Evolutionary conservation across 2,113 vertebrate species (phyloP).

Genomic region (Centropus bengalensis): DNA sequence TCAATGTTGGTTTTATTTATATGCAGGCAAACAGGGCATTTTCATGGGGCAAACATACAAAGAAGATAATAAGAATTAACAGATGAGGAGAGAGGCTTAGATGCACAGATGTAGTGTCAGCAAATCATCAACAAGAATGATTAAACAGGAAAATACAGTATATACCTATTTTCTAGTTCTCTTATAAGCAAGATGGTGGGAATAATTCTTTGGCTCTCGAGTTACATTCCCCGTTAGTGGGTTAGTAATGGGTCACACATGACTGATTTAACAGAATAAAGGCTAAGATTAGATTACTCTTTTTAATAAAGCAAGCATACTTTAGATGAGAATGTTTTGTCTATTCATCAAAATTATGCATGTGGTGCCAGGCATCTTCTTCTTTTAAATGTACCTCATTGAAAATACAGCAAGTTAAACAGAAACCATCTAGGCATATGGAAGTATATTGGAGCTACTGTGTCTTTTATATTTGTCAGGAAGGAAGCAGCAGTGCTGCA

Average conservation of each 20-base stretch:
- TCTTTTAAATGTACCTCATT: constrained; percentile 63
- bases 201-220: constrained; percentile 63
- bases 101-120: constrained; percentile 22
- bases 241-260: constrained; percentile 70
- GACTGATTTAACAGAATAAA: constrained; percentile 66
- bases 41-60: constrained; percentile 15
- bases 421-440: constrained; percentile 29
- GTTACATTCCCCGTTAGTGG: constrained; percentile 63
- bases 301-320: constrained; percentile 63
- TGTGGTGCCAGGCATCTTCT: background rate
- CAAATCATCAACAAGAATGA: constrained; percentile 61
- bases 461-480: background rate
- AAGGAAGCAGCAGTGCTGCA: background rate
- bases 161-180: constrained; percentile 63
- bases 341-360: constrained; percentile 54
- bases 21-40: background rate
- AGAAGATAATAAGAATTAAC: constrained; percentile 54
- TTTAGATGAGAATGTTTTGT: constrained; percentile 27
- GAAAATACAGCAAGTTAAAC: constrained; percentile 50
- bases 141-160: constrained; percentile 48
- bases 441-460: constrained; percentile 13
- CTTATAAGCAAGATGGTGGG: constrained; percentile 57
- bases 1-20: background rate
- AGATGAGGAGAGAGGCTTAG: constrained; percentile 3
- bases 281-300: constrained; percentile 69